Base-by-base conservation (phyloP, 1,140 invertebrate genomes). In the Drosophila arawakana region DNA sequence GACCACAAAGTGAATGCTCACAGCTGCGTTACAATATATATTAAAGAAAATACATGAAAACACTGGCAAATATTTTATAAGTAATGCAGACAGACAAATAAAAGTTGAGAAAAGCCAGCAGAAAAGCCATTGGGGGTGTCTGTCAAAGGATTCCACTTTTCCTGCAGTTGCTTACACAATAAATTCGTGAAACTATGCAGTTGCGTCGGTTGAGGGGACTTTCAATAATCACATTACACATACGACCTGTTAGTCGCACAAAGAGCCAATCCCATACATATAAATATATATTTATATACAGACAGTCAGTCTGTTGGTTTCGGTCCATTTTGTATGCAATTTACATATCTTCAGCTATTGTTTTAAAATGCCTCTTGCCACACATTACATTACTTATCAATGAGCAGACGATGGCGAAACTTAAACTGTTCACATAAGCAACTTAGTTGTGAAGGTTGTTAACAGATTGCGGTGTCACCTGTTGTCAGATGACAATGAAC, bases 221-320 rank as follows among this genome's bases (percentile, higher is more conserved):
- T 65, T 79, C 76, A 69, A 86, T 82, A 86, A 86, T 79, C 81
- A 86, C 81, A 86, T 86, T 85, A 86, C 76, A 57, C 76, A 86
- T 77, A 81, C 82, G 69, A 47, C 71, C 47, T 21, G 69, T 34
- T 39, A 55, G 47, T 46, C 35, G 41, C 57, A 61, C 15, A 39
- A 15, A 39, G 34, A 52, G n/a, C n/a, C 25, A 52, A 13, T 39
- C 54, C 21, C 37, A 21, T 57, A 21, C 18, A 10, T 57, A 57
- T 41, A 18, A 10, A 41, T 44, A 41, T 9, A 62, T 30, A 47
- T 18, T 59, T 43, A 44, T 25, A 60, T 37, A 41, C 5, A 37
- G 10, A 10, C 18, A 62, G 8, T 2, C 21, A 13, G 11, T 13
- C 11, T 13, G 66, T 58, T 49, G 35, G 10, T 52, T 61, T 69